Base-by-base conservation (phyloP, 2,113 vertebrate genomes). In the Cisticola juncidis region DNA sequence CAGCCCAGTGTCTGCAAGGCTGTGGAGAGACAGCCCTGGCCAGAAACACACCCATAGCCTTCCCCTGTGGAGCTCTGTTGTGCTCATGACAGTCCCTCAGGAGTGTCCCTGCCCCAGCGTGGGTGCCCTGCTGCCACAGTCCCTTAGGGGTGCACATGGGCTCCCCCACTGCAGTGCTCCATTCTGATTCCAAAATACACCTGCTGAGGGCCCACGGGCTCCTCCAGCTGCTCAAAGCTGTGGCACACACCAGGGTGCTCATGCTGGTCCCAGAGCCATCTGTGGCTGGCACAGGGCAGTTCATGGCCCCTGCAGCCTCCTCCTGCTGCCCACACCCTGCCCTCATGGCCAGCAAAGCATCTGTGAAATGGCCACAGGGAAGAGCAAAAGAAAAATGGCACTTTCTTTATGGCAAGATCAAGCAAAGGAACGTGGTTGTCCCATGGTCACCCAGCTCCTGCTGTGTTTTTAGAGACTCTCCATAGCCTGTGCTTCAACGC, bases 201-300 rank as follows among this genome's bases (percentile, higher is more conserved):
- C 31, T 31, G 14, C 65, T 62, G 18, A 26, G 12, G 12, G 3
- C 13, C 48, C 4, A 1, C 4, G 47, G n/a, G 12, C 24, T 90
- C 13, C 62, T 83, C 28, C 5, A 31, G 1, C 36, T 61, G 29
- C 3, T 26, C 64, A 6, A 33, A 28, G 23, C 9, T 36, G 23
- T 57, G n/a, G 12, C 8, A 21, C 38, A 44, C 12, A 8, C 22
- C 1, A 0, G 12, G 38, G 5, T 6, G 3, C 35, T 50, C 33
- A 9, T 11, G 22, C 6, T 0, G 0, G 17, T 33, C n/a, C 26
- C 40, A 86, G 24, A 54, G 17, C 7, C 0, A 0, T 22, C 44
- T 26, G 7, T 45, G 65, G 38, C 14, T 9, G 3, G 42, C n/a
- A 71, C 35, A 69, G 53, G 14, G 14, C 5, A 6, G 31, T 10